Evolutionary conservation across 2,888 invertebrate genomes (phyloP).

Genomic region (Mythimna lalbum): DNA sequence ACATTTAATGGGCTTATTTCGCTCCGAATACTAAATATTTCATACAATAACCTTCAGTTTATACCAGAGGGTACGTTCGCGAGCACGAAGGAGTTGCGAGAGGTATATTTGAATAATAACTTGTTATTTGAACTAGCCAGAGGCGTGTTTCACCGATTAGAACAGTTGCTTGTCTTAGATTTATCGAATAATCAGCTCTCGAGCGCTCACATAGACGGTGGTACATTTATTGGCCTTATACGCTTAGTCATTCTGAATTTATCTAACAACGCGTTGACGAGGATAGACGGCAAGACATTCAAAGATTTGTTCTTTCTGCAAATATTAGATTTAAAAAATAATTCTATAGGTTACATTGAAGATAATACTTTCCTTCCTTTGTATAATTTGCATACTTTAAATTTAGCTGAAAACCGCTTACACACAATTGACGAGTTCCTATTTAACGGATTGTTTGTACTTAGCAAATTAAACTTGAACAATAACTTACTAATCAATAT

Average conservation of each 20-base stretch:
- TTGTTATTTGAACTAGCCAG: slow-evolving; percentile 95
- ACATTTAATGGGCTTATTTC: slow-evolving; percentile 95
- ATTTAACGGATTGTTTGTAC: slow-evolving; percentile 95
- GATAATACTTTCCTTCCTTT: slow-evolving; percentile 96
- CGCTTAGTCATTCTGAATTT: slow-evolving; percentile 96
- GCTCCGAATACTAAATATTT: slow-evolving; percentile 95
- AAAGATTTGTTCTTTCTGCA: slow-evolving; percentile 97
- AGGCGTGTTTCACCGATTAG: slow-evolving; percentile 95
- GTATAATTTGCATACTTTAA: slow-evolving; percentile 97
- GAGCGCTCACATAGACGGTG: slow-evolving; percentile 95
- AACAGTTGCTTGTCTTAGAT: slow-evolving; percentile 96
- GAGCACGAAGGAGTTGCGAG: slow-evolving; percentile 95
- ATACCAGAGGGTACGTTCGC: slow-evolving; percentile 96
- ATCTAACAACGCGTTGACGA: slow-evolving; percentile 95
- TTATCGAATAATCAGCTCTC: slow-evolving; percentile 96
- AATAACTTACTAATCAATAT: slow-evolving; percentile 95
- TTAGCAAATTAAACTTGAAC: slow-evolving; percentile 96
- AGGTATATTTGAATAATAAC: slow-evolving; percentile 96
- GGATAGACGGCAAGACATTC: slow-evolving; percentile 96
- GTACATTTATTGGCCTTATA: slow-evolving; percentile 96
- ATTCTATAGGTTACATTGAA: slow-evolving; percentile 96
- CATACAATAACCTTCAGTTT: slow-evolving; percentile 95
- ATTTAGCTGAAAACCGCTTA: slow-evolving; percentile 96
- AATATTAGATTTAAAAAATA: slow-evolving; percentile 96
- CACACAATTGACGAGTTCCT: slow-evolving; percentile 95